These are phyloP conservation scores for Myotis vivesi DNA, from an alignment of 2,797 vertebrate species.

Conservation along the genomic window DNA sequence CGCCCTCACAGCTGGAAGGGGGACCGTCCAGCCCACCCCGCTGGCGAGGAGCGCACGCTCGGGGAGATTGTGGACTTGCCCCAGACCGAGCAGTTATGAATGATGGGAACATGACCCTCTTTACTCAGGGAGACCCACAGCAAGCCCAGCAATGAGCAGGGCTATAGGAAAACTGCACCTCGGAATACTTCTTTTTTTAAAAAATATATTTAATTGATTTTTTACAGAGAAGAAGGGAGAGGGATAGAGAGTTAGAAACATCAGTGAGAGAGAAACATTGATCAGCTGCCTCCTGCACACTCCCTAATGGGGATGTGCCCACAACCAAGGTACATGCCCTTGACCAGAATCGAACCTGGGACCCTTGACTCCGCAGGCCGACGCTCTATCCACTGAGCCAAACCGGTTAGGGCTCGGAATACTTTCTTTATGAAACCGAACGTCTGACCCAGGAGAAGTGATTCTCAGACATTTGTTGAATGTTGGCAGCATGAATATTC, in stretches of 20 bases:
- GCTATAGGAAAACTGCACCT: not conserved
- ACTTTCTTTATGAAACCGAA: not conserved
- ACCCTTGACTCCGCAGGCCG: too few species aligned
- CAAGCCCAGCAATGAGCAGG: not conserved
- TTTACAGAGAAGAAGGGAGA: too few species aligned
- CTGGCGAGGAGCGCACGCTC: not conserved
- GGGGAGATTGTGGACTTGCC: not conserved
- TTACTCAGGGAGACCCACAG: not conserved
- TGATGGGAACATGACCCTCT: not conserved
- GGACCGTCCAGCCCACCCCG: not conserved
- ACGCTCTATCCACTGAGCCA: too few species aligned
- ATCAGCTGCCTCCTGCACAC: too few species aligned
- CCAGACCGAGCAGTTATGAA: not conserved
- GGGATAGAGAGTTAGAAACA: too few species aligned
- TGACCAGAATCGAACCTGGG: too few species aligned
- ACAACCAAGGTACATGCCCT: too few species aligned
- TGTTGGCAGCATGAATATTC: slow-evolving; percentile 42
- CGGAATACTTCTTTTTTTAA: not conserved
- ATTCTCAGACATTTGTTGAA: not conserved
- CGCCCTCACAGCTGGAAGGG: not conserved
- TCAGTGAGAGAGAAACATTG: too few species aligned
- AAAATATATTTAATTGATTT: too few species aligned
- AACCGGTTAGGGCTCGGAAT: too few species aligned
- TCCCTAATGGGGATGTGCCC: too few species aligned
- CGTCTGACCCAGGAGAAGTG: not conserved